Evolutionary conservation across 2,797 vertebrate species (phyloP), one percentile per base, ranked within the genome.

Genomic region (Alfaro cultratus): DNA sequence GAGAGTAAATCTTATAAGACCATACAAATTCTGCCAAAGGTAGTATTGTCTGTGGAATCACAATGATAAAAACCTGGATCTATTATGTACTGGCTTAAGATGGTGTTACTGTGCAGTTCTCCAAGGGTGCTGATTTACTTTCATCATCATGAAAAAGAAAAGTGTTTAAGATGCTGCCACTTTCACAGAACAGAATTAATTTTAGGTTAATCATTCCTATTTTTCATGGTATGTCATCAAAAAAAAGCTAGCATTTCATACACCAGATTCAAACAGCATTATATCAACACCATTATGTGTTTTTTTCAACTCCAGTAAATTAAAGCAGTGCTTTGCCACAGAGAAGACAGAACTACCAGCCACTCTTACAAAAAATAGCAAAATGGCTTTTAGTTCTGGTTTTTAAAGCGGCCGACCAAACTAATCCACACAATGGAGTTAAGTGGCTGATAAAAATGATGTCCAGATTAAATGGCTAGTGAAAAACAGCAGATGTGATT

Each of bases 101-200:
- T 16, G 5, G 34, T 79, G 49, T 1, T 57, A 77, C 70, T 82
- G 51, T 21, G 73, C 49, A 6, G 5, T 82, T 79, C 79, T 43
- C 1, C 15, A 3, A 12, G 9, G 60, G 71, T n/a, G 76, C n/a
- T 31, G 9, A 5, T 29, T 75, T 77, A 79, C 73, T 81, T 84
- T 51, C 26, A 78, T 85, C 75, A 55, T 36, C 10, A 77, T 86
- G 49, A 77, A 75, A 81, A 86, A 15, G 16, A 79, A 87, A 79
- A 77, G 78, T 73, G 68, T 68, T 36, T 47, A 16, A 13, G 36
- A 55, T 80, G 29, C 51, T 21, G 34, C 51, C 73, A 70, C 0
- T 67, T 78, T n/a, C n/a, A 34, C 34, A 39, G 39, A 77, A 79
- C 49, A 55, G 0, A 62, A 82, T 83, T 55, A 15, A 36, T 71